Evolutionary conservation across 1,140 invertebrate species (phyloP).

Genomic region (Apolygus lucorum): DNA sequence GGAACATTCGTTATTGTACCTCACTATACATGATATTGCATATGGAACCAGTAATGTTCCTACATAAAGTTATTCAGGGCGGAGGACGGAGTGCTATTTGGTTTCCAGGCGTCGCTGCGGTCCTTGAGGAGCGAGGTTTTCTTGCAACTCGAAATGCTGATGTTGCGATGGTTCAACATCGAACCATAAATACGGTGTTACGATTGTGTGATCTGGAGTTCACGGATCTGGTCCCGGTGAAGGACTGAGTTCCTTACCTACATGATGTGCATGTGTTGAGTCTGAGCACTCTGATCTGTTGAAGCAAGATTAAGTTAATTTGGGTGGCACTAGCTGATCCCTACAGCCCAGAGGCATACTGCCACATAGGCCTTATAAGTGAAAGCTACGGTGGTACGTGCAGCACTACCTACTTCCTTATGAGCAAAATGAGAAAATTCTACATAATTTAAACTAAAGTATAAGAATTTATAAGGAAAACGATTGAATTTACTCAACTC

Average conservation of each 20-base stretch:
- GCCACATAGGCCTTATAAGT: too few relatives aligned
- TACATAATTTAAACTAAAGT: too few relatives aligned
- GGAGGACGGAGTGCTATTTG: not conserved
- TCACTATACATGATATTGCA: not conserved
- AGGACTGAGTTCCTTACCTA: not conserved
- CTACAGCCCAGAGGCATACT: too few relatives aligned
- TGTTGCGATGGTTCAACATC: not conserved
- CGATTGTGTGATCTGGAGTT: not conserved
- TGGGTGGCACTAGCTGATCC: not conserved
- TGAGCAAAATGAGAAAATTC: too few relatives aligned
- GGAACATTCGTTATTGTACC: not conserved
- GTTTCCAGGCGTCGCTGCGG: not conserved
- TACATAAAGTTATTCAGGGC: not conserved
- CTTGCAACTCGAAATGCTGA: not conserved
- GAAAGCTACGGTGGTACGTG: too few relatives aligned
- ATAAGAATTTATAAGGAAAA: too few relatives aligned
- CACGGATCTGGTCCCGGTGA: not conserved
- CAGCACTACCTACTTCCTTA: too few relatives aligned
- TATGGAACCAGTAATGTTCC: not conserved
- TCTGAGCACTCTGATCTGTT: not conserved
- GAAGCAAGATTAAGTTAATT: not conserved
- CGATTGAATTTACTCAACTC: too few relatives aligned
- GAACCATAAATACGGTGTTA: not conserved
- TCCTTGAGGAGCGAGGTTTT: not conserved
- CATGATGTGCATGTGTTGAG: not conserved